Evolutionary conservation across 1,140 invertebrate species (phyloP).

Genomic region (Drosophila ironensis): DNA sequence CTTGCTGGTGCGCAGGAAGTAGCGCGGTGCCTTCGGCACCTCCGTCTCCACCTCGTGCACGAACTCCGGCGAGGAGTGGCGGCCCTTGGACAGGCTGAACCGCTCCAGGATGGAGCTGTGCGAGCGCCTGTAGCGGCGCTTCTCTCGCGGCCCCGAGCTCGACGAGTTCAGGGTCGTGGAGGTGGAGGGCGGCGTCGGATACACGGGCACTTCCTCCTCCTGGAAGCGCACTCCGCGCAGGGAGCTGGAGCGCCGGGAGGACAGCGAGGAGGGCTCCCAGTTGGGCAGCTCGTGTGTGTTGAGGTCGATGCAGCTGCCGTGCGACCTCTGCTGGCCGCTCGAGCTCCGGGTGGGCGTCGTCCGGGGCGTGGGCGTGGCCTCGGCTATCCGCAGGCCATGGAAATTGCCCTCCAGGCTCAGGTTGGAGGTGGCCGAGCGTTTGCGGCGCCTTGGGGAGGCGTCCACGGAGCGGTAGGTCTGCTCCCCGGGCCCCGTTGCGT

Average conservation of each 20-base stretch:
- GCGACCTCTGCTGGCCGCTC: neutral
- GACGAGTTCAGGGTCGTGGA: slow-evolving; percentile 61
- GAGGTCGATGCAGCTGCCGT: slow-evolving; percentile 70
- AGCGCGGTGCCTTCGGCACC: slow-evolving; percentile 60
- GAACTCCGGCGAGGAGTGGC: slow-evolving; percentile 73
- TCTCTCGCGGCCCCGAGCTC: slow-evolving; percentile 66
- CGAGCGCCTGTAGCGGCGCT: slow-evolving; percentile 74
- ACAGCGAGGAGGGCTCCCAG: slow-evolving; percentile 38
- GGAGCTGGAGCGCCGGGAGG: slow-evolving; percentile 57
- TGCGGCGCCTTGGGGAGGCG: slow-evolving; percentile 24
- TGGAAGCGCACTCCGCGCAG: slow-evolving; percentile 66
- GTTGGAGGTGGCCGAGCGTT: slow-evolving; percentile 56
- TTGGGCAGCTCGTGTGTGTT: slow-evolving; percentile 71
- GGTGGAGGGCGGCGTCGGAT: slow-evolving; percentile 68
- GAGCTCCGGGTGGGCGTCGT: slow-evolving; percentile 38
- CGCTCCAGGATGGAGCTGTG: slow-evolving; percentile 75
- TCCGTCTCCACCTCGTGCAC: slow-evolving; percentile 56
- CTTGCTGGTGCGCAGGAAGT: slow-evolving; percentile 82
- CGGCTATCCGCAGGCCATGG: slow-evolving; percentile 61
- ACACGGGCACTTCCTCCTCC: slow-evolving; percentile 3
- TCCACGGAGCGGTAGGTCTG: slow-evolving; percentile 39
- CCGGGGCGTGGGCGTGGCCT: slow-evolving; percentile 50
- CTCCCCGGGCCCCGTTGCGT: slow-evolving; percentile 64
- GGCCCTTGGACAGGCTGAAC: slow-evolving; percentile 65
- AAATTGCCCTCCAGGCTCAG: slow-evolving; percentile 51